Base-by-base conservation (phyloP, 2,888 invertebrate genomes). In the Eupeodes luniger region DNA sequence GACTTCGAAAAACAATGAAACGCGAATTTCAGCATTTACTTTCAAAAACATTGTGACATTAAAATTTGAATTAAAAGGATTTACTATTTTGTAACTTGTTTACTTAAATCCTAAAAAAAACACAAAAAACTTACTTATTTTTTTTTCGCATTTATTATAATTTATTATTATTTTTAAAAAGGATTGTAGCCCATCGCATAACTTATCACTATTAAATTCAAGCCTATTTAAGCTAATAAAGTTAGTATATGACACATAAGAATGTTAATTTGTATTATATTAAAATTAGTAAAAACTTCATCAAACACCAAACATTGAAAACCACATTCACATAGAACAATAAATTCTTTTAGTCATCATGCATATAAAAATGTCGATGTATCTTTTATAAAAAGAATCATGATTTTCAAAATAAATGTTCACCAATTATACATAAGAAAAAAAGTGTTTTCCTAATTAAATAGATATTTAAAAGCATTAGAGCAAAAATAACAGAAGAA, bases 381-480 rank as follows among this genome's bases (percentile, higher is more conserved):
- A 19, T 9, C 9, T 40, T 40, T 5, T 40, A 40, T 5, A 47
- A 9, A 19, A 66, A 47, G 5, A 51, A 2, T 5, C 14, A 59
- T 59, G 19, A 44, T 61, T 66, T 55, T 4, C 67, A 83, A 72
- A 27, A 64, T 47, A 62, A 59, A 51, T 61, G 0, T 75, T 76
- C 40, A 76, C 80, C 80, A 86, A 86, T 79, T 7, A 40, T n/a
- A 11, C 1, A 53, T 74, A 61, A 74, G 49, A 36, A 49, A 16
- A 47, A 44, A 47, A 57, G 27, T 12, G 12, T 27, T 27, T 57
- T 12, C 27, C 27, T 27, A 5, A 2, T 51, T 27, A 27, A 40
- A 12, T 36, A n/a, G 4, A 51, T 14, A 12, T 49, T 59, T 0
- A 14, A 14, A 59, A 59, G 59, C 59, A 59, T 59, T 59, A 59